Evolutionary conservation across 1,140 invertebrate genomes (phyloP), one percentile per base, ranked within the genome.

Genomic region (Dufourea novaeangliae): DNA sequence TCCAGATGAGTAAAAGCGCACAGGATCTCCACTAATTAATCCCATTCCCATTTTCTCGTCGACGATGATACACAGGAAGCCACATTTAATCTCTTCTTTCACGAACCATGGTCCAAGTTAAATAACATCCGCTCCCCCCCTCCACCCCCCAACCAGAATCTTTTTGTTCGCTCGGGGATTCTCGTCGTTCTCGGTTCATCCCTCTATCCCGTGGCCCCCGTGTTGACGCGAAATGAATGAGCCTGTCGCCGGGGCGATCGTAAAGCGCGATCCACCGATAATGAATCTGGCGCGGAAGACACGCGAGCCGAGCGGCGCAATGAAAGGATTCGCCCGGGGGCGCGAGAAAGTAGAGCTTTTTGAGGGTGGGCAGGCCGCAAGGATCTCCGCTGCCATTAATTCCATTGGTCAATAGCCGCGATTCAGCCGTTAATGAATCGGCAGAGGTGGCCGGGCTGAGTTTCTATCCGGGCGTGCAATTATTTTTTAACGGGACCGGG

Each of bases 371-470:
- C 25, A 10, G 27, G 1, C 27, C 10, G 12, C 54, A 17, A 56
- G 11, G 22, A 5, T 56, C 12, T 14, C 29, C 54, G 54, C 29
- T 56, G 14, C 54, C 54, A 56, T 56, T 56, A 56, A 56, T 56
- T 56, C 54, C 27, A 17, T 29, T 56, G 27, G 25, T 11, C 54
- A 29, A 56, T 56, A 10, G 4, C 3, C 25, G 54, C 54, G 27
- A 56, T 56, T 56, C 34, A 22, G 11, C 7, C 59, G n/a, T 62
- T 62, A 62, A 62, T 39, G 59, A 22, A 62, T 62, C 20, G 59
- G n/a, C 52, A n/a, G 41, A 44, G 17, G 17, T 14, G 41, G 12
- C 41, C 12, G 41, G 10, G 17, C 12, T n/a, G 46, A n/a, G 46
- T 50, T 50, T 29, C 6, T 56, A 29, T 29, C 17, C 54, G 4